Evolutionary conservation across 2,113 vertebrate genomes (phyloP).

Genomic region (Synchiropus splendidus): DNA sequence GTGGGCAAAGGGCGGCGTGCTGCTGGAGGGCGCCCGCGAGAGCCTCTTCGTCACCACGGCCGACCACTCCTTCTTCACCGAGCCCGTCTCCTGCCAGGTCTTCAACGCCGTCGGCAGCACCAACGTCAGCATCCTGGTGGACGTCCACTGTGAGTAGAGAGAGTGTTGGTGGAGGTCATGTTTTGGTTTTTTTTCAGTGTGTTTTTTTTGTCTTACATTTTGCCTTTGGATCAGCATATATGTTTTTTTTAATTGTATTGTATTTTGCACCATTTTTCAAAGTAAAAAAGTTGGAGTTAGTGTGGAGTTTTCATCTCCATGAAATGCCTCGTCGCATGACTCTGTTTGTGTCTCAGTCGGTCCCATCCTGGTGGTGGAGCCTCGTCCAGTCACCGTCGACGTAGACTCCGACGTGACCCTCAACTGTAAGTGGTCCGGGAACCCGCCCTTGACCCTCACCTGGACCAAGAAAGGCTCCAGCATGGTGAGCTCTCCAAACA

Average conservation of each 20-base stretch:
- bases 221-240: too few relatives aligned
- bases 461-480: slow-evolving; percentile 97
- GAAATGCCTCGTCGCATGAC: too few relatives aligned
- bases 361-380: slow-evolving; percentile 85
- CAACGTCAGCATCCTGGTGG: slow-evolving; percentile 94
- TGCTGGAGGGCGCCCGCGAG: slow-evolving; percentile 80
- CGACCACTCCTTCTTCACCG: slow-evolving; percentile 92
- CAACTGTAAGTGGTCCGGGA: slow-evolving; percentile 91
- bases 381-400: slow-evolving; percentile 79
- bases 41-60: slow-evolving; percentile 83
- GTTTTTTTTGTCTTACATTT: too few relatives aligned
- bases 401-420: slow-evolving; percentile 86
- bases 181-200: too few relatives aligned
- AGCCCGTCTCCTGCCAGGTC: slow-evolving; percentile 92
- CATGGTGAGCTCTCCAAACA: slow-evolving; percentile 67
- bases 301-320: too few relatives aligned
- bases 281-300: too few relatives aligned
- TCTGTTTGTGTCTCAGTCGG: slow-evolving; percentile 77
- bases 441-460: slow-evolving; percentile 89
- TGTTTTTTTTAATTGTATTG: too few relatives aligned
- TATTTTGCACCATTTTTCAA: too few relatives aligned
- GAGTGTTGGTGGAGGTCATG: not conserved
- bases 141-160: slow-evolving; percentile 83
- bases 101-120: slow-evolving; percentile 92
- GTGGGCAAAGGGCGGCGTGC: slow-evolving; percentile 85